These are phyloP conservation scores for Chlorodrepanis virens DNA, from an alignment of 2,113 vertebrate species.

Conservation along the genomic window DNA sequence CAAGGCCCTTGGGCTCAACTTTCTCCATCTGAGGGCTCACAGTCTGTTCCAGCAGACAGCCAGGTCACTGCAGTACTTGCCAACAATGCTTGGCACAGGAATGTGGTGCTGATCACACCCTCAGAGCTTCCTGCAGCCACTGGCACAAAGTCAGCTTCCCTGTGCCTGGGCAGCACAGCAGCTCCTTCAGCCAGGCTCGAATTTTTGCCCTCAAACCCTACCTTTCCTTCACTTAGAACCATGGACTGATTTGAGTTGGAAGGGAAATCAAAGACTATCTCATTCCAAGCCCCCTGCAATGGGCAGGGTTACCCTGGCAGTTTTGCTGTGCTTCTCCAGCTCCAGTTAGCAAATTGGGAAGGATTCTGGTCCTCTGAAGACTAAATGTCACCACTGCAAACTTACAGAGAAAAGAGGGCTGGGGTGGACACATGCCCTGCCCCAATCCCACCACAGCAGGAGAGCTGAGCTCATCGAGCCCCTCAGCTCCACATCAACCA, in stretches of 20 bases:
- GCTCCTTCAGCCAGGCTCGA: neutral
- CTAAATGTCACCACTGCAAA: neutral
- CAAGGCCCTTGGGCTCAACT: neutral
- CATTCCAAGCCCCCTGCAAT: accelerated
- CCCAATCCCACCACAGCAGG: neutral
- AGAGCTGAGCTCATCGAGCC: neutral
- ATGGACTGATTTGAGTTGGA: neutral
- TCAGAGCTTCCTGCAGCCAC: neutral
- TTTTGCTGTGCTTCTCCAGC: neutral
- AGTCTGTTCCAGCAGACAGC: neutral
- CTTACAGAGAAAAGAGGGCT: neutral
- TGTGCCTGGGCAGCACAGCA: neutral
- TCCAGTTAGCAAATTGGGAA: neutral
- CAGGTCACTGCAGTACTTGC: neutral
- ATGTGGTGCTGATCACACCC: neutral
- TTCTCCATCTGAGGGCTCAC: neutral
- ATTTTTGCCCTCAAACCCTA: neutral
- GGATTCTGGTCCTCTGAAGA: neutral
- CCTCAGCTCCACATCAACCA: neutral
- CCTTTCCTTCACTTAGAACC: neutral
- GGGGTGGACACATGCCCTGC: neutral
- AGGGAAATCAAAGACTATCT: neutral
- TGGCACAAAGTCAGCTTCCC: neutral
- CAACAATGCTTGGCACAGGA: neutral
- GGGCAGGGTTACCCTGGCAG: neutral